Conservation (phyloP, 1,140 invertebrate species). For the Orchestia grillus region DNA sequence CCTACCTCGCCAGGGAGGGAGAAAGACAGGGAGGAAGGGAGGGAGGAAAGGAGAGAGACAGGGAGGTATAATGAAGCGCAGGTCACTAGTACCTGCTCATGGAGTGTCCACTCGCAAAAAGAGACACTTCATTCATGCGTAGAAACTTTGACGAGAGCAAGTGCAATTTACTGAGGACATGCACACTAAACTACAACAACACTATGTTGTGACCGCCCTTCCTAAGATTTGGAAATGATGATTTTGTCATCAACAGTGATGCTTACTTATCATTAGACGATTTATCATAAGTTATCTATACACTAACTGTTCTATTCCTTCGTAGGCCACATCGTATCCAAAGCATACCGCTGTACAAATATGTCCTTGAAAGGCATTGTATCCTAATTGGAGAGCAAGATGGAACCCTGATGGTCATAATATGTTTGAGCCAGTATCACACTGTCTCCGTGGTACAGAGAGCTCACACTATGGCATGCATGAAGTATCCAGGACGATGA, state of each 20-base stretch:
- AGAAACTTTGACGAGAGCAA: neutral
- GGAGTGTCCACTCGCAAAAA: neutral
- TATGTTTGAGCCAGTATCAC: neutral
- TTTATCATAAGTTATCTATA: neutral
- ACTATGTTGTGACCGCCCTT: neutral
- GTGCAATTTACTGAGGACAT: neutral
- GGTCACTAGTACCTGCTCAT: neutral
- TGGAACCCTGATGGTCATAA: neutral
- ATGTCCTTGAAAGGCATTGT: neutral
- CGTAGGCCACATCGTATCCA: neutral
- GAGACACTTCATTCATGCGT: neutral
- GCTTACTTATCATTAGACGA: neutral
- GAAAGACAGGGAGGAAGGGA: neutral
- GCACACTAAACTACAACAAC: neutral
- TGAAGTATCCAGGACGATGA: neutral
- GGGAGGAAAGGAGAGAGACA: no score
- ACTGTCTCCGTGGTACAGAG: neutral
- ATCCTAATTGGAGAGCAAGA: neutral
- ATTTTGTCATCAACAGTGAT: neutral
- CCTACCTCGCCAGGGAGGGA: neutral
- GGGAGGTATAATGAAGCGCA: neutral
- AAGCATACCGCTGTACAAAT: neutral
- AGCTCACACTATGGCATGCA: neutral
- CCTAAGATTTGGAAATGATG: neutral
- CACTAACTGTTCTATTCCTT: neutral